Conservation (phyloP, 2,113 vertebrate species). For the Ranitomeya imitator region DNA sequence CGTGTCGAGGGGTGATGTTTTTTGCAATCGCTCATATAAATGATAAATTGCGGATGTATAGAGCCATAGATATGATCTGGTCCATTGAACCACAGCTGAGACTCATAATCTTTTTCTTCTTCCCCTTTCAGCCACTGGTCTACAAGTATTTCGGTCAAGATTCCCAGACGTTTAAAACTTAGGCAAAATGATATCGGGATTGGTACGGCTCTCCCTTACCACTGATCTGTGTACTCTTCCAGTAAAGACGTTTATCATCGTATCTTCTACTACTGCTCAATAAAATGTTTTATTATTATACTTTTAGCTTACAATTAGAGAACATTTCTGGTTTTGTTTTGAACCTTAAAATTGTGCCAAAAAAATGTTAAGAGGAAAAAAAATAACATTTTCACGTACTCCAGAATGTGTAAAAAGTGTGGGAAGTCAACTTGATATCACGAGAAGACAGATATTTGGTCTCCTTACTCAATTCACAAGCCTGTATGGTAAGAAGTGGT, state of each 20-base stretch:
- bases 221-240: background rate
- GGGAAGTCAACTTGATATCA: too few relatives aligned
- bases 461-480: too few relatives aligned
- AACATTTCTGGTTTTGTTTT: background rate
- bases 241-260: background rate
- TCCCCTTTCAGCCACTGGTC: slow-evolving; percentile 9
- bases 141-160: slow-evolving; percentile 24
- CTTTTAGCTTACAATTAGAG: background rate
- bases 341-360: background rate
- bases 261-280: background rate
- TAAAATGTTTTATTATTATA: background rate
- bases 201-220: background rate
- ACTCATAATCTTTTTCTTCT: background rate
- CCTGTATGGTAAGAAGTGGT: too few relatives aligned
- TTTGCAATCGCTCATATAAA: too few relatives aligned
- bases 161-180: background rate
- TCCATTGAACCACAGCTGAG: background rate
- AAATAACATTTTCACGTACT: background rate
- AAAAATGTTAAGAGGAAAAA: background rate
- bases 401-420: background rate
- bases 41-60: background rate
- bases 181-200: background rate
- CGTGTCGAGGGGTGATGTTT: too few relatives aligned
- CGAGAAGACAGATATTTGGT: too few relatives aligned
- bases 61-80: too few relatives aligned